phyloP scores from a whole-genome alignment of 2,113 vertebrate species.

The Dromiciops gliroides region DNA sequence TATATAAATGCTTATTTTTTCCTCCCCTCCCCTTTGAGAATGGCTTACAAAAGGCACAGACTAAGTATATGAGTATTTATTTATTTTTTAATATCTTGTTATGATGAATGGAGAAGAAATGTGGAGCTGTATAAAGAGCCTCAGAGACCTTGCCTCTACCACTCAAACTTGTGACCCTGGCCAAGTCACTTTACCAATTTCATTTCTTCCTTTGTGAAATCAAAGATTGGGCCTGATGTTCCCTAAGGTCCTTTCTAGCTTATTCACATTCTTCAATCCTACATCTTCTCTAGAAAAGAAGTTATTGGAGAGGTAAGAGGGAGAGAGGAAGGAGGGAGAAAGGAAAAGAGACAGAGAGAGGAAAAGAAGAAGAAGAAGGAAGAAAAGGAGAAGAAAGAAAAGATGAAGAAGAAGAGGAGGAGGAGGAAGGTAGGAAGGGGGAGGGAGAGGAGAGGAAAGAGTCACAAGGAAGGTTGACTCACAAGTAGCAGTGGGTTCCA shows the following conservation, averaged over 20 bases:
- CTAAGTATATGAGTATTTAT: not conserved
- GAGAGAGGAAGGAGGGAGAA: not conserved
- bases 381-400: not conserved
- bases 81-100: not conserved
- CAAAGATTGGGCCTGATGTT: not conserved
- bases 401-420: no score
- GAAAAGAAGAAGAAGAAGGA: not conserved
- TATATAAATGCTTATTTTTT: not conserved
- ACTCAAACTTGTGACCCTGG: not conserved
- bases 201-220: not conserved
- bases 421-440: accelerated
- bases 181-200: not conserved
- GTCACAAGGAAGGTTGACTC: not conserved
- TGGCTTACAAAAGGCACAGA: not conserved
- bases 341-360: not conserved
- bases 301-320: not conserved
- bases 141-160: not conserved
- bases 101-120: not conserved
- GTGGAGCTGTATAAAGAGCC: not conserved
- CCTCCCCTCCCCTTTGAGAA: not conserved
- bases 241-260: not conserved
- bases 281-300: not conserved
- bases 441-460: no score
- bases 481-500: not conserved
- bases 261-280: not conserved